A percentile compares a stretch with the other conserved stretches of the same genome.
Evolutionary conservation across 2,888 invertebrate species (phyloP).

Genomic region (Microplitis deprimator): DNA sequence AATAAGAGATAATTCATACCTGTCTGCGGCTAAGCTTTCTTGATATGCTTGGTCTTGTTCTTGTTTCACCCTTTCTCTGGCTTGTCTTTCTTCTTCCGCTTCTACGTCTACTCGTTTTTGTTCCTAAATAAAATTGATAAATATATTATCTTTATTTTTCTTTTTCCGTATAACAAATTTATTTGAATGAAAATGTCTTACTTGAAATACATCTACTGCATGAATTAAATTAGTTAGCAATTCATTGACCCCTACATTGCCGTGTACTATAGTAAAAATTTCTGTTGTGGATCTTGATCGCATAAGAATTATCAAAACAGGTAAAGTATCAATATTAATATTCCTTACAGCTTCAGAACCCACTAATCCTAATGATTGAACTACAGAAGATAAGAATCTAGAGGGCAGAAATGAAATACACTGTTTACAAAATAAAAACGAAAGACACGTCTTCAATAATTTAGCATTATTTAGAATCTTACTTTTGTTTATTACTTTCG

Average conservation of each 20-base stretch:
- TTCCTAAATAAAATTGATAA: conserved; percentile 71
- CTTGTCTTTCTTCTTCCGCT: conserved; percentile 90
- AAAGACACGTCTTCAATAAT: not conserved
- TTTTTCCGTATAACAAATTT: not conserved
- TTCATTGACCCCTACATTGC: conserved; percentile 92
- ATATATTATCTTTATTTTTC: conserved; percentile 6
- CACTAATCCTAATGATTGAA: conserved; percentile 84
- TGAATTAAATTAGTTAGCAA: conserved; percentile 89
- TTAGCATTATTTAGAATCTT: conserved; percentile 35
- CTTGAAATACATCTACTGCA: conserved; percentile 84
- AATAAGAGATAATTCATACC: conserved; percentile 69
- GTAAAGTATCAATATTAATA: conserved; percentile 89
- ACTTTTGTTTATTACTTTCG: conserved; percentile 88
- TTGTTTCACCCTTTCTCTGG: conserved; percentile 88
- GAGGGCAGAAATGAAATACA: not conserved
- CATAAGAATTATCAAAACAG: conserved; percentile 91
- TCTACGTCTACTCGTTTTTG: conserved; percentile 83
- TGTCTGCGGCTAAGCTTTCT: conserved; percentile 88
- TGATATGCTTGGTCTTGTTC: conserved; percentile 97
- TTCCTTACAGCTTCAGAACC: conserved; percentile 88
- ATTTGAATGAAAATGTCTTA: conserved; percentile 47
- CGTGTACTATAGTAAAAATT: conserved; percentile 91
- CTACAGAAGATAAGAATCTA: conserved; percentile 84
- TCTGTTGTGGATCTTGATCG: conserved; percentile 90
- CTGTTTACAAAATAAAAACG: no score